Conservation (phyloP, 2,113 vertebrate genomes). For the Aythya baeri region DNA sequence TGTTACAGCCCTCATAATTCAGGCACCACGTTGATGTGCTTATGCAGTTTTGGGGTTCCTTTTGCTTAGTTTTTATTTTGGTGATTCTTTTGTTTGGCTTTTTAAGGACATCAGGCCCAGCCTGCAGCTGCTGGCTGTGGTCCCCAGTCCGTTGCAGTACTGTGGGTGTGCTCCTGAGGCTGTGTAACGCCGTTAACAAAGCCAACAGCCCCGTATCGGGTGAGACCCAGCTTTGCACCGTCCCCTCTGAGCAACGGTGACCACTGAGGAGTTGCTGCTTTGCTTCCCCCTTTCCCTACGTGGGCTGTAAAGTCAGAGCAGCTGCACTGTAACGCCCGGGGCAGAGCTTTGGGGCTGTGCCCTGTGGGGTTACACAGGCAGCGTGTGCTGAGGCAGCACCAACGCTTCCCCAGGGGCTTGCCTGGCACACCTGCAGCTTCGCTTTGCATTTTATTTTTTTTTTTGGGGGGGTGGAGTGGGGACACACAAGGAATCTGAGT, state of each 20-base stretch:
- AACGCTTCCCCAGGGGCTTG: too few relatives aligned
- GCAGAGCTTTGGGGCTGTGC: background rate
- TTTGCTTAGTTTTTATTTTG: background rate
- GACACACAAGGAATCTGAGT: background rate
- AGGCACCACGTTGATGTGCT: fast-evolving
- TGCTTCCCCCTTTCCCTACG: fast-evolving
- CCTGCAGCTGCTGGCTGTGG: background rate
- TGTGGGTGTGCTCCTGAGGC: fast-evolving
- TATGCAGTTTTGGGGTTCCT: background rate
- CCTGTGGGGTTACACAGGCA: too few relatives aligned
- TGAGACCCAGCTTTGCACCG: fast-evolving
- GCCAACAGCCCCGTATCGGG: fast-evolving
- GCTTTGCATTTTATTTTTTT: too few relatives aligned
- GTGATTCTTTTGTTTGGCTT: background rate
- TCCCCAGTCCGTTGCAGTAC: fast-evolving
- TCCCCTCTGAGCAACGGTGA: fast-evolving
- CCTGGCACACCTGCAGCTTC: fast-evolving
- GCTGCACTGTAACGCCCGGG: background rate
- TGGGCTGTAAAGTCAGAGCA: background rate
- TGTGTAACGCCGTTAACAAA: fast-evolving
- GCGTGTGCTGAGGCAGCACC: too few relatives aligned
- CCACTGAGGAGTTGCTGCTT: background rate
- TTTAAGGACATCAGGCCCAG: background rate
- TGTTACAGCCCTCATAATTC: fast-evolving
- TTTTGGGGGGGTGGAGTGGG: fast-evolving